Evolutionary conservation across 2,113 vertebrate species (phyloP).

Genomic region (Nipponia nippon): DNA sequence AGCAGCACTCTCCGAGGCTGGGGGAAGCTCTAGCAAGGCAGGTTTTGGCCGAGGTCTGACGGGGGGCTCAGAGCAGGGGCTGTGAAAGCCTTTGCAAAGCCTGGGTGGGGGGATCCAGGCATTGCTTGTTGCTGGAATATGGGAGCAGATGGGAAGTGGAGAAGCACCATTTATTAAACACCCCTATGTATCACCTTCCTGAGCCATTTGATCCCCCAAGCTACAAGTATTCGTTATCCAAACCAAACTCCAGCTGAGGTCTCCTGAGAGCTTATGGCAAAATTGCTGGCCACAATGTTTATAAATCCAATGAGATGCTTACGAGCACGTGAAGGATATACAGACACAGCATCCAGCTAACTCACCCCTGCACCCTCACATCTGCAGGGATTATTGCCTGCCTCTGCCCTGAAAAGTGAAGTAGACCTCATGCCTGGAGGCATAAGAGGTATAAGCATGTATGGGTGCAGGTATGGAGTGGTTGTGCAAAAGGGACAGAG

Average conservation of each 20-base stretch:
- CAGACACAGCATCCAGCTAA: background rate
- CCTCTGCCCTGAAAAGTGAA: background rate
- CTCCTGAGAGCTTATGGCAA: background rate
- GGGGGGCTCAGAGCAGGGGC: background rate
- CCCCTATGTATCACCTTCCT: background rate
- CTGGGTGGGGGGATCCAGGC: background rate
- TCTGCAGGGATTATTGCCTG: rapidly evolving
- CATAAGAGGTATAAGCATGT: rapidly evolving
- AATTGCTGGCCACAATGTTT: background rate
- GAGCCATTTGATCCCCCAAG: background rate
- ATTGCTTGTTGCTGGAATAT: background rate
- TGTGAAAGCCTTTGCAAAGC: background rate
- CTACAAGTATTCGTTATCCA: background rate
- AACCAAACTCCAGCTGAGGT: background rate
- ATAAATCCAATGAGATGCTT: background rate
- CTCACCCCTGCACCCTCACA: background rate
- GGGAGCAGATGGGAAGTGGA: background rate
- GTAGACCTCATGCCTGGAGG: rapidly evolving
- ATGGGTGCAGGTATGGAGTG: rapidly evolving
- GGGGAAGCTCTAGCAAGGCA: background rate
- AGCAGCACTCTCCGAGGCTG: background rate
- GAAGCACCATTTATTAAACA: background rate
- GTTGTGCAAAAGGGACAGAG: background rate
- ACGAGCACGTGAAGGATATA: rapidly evolving
- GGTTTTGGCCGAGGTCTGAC: background rate